A percentile compares a stretch with the other conserved stretches of the same genome.
These are phyloP conservation scores for Lates japonicus DNA, from an alignment of 2,797 vertebrate species.

Conservation along the genomic window DNA sequence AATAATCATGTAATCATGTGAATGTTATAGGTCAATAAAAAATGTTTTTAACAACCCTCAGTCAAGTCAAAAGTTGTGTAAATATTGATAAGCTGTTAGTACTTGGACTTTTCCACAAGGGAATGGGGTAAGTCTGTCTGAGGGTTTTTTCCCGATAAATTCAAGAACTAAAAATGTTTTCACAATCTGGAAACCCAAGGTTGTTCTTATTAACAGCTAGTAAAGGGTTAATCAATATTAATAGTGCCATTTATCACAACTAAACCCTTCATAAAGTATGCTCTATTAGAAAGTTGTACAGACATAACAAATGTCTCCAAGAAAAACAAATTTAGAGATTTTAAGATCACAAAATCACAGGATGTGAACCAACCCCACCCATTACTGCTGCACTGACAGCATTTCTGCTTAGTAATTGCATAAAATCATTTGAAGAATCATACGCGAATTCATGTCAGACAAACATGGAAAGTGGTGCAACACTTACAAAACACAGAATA, in stretches of 20 bases:
- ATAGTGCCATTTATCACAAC: not conserved
- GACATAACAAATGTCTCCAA: not conserved
- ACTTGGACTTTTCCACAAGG: no score
- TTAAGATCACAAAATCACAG: constrained; percentile 20
- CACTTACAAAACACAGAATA: constrained; percentile 37
- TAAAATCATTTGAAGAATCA: constrained; percentile 10
- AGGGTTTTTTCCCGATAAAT: not conserved
- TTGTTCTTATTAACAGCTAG: no score
- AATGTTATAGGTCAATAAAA: no score
- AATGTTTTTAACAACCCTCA: no score
- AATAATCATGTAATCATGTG: not conserved
- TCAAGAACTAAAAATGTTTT: not conserved
- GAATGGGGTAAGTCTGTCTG: no score
- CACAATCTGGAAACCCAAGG: not conserved
- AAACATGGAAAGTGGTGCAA: constrained; percentile 24
- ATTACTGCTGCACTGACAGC: constrained; percentile 14
- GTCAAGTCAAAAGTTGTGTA: no score
- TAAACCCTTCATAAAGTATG: not conserved
- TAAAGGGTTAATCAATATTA: not conserved
- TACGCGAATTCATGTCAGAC: not conserved
- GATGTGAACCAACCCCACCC: constrained; percentile 36
- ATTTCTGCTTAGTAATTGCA: constrained; percentile 42
- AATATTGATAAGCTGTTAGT: no score
- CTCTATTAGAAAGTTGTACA: not conserved
- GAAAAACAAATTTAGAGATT: not conserved